phyloP scores from a whole-genome alignment of 2,888 invertebrate species.

The Disparrhopalites patrizii region DNA sequence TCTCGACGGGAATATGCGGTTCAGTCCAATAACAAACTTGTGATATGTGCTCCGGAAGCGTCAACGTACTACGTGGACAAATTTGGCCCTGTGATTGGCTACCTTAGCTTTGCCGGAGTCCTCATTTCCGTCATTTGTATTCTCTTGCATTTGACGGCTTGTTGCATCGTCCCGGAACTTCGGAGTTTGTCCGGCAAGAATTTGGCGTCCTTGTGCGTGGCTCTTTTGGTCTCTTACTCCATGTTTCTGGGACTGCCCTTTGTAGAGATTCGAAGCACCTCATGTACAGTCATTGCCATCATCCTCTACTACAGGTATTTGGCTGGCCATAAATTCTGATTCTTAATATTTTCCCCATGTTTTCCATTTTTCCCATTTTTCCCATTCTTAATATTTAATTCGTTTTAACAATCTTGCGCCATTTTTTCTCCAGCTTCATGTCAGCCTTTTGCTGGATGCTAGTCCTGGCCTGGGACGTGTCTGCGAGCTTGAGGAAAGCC shows the following conservation, averaged over 20 bases:
- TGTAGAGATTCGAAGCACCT: slow-evolving; percentile 46
- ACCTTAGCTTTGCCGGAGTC: slow-evolving; percentile 54
- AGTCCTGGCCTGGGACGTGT: slow-evolving; percentile 56
- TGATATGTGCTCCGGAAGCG: slow-evolving; percentile 50
- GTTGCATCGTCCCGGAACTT: slow-evolving; percentile 54
- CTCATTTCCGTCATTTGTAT: slow-evolving; percentile 55
- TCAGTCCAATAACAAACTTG: slow-evolving; percentile 50
- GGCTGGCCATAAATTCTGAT: neutral
- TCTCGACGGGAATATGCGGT: slow-evolving; percentile 50
- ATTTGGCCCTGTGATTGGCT: slow-evolving; percentile 51
- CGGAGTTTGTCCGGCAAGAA: slow-evolving; percentile 57
- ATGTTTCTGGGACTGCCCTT: slow-evolving; percentile 54
- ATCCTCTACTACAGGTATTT: slow-evolving; percentile 53
- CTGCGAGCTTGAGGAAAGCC: slow-evolving; percentile 54
- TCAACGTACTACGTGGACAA: slow-evolving; percentile 50
- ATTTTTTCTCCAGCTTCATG: slow-evolving; percentile 51
- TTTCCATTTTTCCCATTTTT: neutral
- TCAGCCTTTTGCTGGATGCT: slow-evolving; percentile 59
- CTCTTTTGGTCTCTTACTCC: slow-evolving; percentile 55
- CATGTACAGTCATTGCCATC: slow-evolving; percentile 53
- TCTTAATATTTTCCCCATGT: slow-evolving; percentile 1
- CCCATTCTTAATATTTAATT: too few relatives aligned
- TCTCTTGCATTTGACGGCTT: slow-evolving; percentile 54
- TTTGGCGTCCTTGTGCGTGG: slow-evolving; percentile 55
- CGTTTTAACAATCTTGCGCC: neutral